Conservation (phyloP, 1,140 invertebrate genomes). For the Mesaphorura yosii region DNA sequence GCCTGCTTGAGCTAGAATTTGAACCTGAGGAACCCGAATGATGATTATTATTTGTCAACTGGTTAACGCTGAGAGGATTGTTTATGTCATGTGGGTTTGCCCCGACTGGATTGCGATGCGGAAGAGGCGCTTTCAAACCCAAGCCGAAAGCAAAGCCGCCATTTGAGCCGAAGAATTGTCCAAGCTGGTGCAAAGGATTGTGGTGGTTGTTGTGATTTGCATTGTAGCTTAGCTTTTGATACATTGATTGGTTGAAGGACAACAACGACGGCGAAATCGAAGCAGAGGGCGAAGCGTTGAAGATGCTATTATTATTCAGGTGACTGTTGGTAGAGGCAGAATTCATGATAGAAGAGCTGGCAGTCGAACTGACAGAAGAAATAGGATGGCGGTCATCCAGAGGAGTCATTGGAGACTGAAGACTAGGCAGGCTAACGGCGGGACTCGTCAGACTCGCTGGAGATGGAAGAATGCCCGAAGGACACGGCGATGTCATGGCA, state of each 20-base stretch:
- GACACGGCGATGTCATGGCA: conserved; percentile 31
- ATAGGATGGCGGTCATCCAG: conserved; percentile 26
- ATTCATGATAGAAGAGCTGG: conserved; percentile 20
- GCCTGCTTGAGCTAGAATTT: conserved; percentile 4
- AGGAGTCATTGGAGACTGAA: conserved; percentile 31
- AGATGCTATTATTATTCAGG: conserved; percentile 22
- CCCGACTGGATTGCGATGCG: conserved; percentile 63
- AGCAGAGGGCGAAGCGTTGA: conserved; percentile 26
- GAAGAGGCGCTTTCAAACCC: conserved; percentile 29
- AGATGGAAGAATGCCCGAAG: conserved; percentile 29
- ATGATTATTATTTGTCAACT: conserved; percentile 47
- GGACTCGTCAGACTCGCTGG: conserved; percentile 38
- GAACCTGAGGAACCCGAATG: neutral
- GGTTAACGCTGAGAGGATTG: conserved; percentile 78
- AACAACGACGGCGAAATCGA: conserved; percentile 21
- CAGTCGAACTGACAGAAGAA: conserved; percentile 23
- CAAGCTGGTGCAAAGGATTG: conserved; percentile 10
- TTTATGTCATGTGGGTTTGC: conserved; percentile 81
- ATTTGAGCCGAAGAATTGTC: conserved; percentile 14
- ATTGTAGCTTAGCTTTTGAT: conserved; percentile 28
- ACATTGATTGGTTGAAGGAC: conserved; percentile 16
- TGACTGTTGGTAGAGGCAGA: conserved; percentile 17
- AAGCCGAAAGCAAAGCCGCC: conserved; percentile 1
- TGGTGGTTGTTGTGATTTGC: conserved; percentile 34
- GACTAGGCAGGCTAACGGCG: conserved; percentile 40